Percentiles rank a stretch among this genome's conserved stretches.
These are phyloP conservation scores for Pterocles burchelli DNA, from an alignment of 2,113 vertebrate genomes.

Conservation along the genomic window DNA sequence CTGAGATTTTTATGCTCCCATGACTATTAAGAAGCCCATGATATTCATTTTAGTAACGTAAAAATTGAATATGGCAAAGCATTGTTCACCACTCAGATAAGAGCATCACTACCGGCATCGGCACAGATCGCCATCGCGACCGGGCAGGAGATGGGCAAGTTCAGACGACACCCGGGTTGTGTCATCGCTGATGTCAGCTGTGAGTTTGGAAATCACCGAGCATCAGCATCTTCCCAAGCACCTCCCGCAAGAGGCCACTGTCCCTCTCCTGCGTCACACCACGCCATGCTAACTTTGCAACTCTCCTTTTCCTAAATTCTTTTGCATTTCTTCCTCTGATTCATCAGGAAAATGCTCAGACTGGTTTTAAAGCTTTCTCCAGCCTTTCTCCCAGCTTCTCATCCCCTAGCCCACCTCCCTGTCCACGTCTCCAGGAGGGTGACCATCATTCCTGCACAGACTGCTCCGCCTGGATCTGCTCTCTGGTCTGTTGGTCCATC, in stretches of 20 bases:
- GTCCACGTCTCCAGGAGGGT: not conserved
- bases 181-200: rapidly evolving
- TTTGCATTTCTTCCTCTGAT: not conserved
- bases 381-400: not conserved
- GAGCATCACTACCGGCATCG: not conserved
- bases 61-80: conserved; percentile 29
- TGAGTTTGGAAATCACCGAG: not conserved
- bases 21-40: conserved; percentile 54
- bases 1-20: conserved; percentile 55
- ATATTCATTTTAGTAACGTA: conserved; percentile 51
- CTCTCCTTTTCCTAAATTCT: not conserved
- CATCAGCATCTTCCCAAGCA: not conserved
- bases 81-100: rapidly evolving
- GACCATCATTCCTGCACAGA: not conserved
- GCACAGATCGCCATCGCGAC: rapidly evolving
- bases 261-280: not conserved
- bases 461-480: not conserved
- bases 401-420: not conserved
- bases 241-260: not conserved
- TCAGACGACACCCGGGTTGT: not conserved
- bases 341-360: rapidly evolving
- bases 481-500: not conserved
- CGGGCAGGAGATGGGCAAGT: not conserved
- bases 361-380: not conserved
- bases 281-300: not conserved